These are phyloP conservation scores for Hipparchia sbordonii DNA, from an alignment of 2,888 invertebrate genomes.

Conservation along the genomic window DNA sequence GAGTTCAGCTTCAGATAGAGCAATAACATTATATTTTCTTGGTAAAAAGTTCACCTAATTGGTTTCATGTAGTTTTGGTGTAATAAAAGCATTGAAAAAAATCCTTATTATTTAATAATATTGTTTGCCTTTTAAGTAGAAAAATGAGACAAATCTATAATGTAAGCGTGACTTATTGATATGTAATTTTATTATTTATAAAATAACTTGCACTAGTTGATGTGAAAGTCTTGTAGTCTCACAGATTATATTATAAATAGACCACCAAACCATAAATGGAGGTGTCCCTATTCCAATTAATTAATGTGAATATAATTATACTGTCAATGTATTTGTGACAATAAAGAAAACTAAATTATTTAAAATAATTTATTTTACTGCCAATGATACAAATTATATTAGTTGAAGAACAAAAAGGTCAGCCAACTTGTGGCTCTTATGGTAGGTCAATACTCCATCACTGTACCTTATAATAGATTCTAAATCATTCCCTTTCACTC, in stretches of 20 bases:
- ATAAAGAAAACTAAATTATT: conserved; percentile 25
- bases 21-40: neutral
- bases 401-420: too few relatives aligned
- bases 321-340: conserved; percentile 28
- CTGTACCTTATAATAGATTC: too few relatives aligned
- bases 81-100: neutral
- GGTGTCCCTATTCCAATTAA: neutral
- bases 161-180: neutral
- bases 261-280: neutral
- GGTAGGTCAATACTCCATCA: too few relatives aligned
- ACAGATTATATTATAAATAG: conserved; percentile 3
- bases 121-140: neutral
- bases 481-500: too few relatives aligned
- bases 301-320: conserved; percentile 5
- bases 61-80: neutral
- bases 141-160: neutral
- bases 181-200: neutral
- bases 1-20: too few relatives aligned
- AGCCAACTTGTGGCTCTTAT: too few relatives aligned
- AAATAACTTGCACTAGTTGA: neutral
- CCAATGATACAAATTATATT: too few relatives aligned
- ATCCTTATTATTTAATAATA: neutral
- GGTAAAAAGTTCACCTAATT: neutral
- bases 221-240: neutral
- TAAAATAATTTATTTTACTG: neutral